phyloP scores from a whole-genome alignment of 2,113 vertebrate genomes.

The Aegithalos caudatus region DNA sequence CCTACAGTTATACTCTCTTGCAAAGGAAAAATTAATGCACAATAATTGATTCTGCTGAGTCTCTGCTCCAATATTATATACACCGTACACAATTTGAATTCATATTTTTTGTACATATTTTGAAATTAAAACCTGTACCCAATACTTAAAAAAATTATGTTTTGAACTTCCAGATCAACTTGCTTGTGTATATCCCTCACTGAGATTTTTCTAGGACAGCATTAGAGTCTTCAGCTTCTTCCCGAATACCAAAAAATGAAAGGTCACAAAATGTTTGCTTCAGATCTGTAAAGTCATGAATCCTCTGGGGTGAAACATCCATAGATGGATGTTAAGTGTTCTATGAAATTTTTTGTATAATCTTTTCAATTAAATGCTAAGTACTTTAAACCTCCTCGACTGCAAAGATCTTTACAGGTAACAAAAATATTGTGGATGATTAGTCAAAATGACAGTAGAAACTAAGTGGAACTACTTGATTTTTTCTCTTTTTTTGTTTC shows the following conservation, averaged over 20 bases:
- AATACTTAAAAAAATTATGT: not conserved
- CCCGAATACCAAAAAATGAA: not conserved
- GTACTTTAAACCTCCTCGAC: not conserved
- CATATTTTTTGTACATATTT: not conserved
- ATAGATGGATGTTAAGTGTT: not conserved
- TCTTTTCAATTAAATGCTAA: not conserved
- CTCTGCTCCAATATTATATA: not conserved
- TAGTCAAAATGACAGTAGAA: not conserved
- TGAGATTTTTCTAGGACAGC: not conserved
- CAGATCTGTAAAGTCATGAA: not conserved
- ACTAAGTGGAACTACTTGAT: not conserved
- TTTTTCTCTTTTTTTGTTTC: not conserved
- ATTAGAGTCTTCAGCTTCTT: not conserved
- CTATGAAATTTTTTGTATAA: not conserved
- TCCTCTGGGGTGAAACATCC: not conserved
- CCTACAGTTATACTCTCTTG: not conserved
- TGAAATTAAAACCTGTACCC: not conserved
- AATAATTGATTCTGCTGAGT: not conserved
- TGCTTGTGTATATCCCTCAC: rapidly evolving
- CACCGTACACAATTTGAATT: not conserved
- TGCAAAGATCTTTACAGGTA: not conserved
- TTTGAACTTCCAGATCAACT: not conserved
- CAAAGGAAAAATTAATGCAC: not conserved
- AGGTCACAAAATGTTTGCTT: not conserved
- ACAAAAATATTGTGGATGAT: not conserved